Conservation (phyloP, 2,797 vertebrate genomes). For the Antennarius maculatus region DNA sequence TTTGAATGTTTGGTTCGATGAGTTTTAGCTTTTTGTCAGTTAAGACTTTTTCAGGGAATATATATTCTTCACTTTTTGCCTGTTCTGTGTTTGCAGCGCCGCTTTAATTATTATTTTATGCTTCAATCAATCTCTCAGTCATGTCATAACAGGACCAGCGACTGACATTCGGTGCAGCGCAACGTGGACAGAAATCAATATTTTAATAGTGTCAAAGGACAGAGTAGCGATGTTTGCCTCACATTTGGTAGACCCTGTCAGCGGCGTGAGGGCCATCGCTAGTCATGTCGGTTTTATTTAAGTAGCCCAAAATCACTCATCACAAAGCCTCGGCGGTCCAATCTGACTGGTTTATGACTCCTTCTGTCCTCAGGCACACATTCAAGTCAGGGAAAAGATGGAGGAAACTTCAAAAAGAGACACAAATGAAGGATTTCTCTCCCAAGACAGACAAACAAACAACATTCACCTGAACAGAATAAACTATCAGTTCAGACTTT, state of each 20-base stretch:
- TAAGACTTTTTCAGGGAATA: slow-evolving; percentile 5
- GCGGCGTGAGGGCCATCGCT: not conserved
- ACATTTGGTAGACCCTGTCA: slow-evolving; percentile 16
- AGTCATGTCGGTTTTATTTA: not conserved
- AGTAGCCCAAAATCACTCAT: no score
- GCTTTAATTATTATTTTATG: slow-evolving; percentile 64
- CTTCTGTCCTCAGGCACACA: no score
- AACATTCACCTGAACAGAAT: no score
- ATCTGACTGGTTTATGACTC: no score
- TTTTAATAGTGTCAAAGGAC: slow-evolving; percentile 49
- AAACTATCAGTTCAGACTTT: no score
- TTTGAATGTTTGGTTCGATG: slow-evolving; percentile 14
- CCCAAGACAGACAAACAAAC: no score
- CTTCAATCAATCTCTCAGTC: slow-evolving; percentile 48
- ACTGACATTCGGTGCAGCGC: slow-evolving; percentile 54
- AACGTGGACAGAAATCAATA: slow-evolving; percentile 61
- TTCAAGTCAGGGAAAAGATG: no score
- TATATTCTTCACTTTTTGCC: slow-evolving; percentile 6
- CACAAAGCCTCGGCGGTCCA: no score
- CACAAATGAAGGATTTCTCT: no score
- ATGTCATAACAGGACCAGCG: slow-evolving; percentile 51
- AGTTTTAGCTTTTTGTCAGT: not conserved
- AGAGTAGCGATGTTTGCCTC: slow-evolving; percentile 21
- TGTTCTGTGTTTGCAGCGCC: not conserved
- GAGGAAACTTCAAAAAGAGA: no score